A percentile compares a stretch with the other conserved stretches of the same genome.
Conservation (phyloP, 2,888 invertebrate genomes). For the Rhagophthalmus giganteus region DNA sequence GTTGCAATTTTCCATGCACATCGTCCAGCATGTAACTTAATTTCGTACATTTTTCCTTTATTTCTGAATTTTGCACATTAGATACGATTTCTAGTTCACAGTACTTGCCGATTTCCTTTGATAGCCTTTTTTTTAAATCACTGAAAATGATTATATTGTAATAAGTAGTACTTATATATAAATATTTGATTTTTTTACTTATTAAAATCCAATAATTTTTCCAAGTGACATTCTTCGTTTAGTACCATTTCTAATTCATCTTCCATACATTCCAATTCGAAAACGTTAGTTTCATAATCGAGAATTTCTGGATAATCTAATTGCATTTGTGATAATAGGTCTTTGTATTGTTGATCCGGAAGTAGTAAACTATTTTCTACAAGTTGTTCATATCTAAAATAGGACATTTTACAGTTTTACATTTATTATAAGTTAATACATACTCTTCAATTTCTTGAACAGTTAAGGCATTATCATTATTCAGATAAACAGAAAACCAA, state of each 20-base stretch:
- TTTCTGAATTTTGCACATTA: conserved; percentile 32
- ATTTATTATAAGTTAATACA: conserved; percentile 12
- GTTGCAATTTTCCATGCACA: conserved; percentile 36
- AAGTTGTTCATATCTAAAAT: conserved; percentile 24
- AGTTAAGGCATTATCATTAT: conserved; percentile 41
- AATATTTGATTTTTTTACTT: too few species aligned
- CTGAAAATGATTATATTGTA: too few species aligned
- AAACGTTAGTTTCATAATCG: conserved; percentile 37
- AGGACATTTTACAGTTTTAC: neutral
- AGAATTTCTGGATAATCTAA: conserved; percentile 40
- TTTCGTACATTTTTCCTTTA: conserved; percentile 36
- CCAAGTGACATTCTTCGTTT: conserved; percentile 8
- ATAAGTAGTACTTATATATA: too few species aligned
- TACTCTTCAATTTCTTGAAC: conserved; percentile 37
- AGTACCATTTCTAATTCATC: conserved; percentile 37
- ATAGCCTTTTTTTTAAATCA: conserved; percentile 32
- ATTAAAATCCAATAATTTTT: conserved; percentile 10
- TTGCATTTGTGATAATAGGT: conserved; percentile 35
- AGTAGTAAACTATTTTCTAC: conserved; percentile 11
- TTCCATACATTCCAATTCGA: conserved; percentile 40
- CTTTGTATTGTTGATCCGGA: conserved; percentile 29
- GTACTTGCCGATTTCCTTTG: conserved; percentile 31
- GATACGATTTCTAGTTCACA: conserved; percentile 36
- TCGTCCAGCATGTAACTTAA: conserved; percentile 39
- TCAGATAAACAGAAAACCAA: conserved; percentile 44